These are phyloP conservation scores for Drosophila cracens DNA, from an alignment of 2,888 invertebrate genomes.

Conservation along the genomic window DNA sequence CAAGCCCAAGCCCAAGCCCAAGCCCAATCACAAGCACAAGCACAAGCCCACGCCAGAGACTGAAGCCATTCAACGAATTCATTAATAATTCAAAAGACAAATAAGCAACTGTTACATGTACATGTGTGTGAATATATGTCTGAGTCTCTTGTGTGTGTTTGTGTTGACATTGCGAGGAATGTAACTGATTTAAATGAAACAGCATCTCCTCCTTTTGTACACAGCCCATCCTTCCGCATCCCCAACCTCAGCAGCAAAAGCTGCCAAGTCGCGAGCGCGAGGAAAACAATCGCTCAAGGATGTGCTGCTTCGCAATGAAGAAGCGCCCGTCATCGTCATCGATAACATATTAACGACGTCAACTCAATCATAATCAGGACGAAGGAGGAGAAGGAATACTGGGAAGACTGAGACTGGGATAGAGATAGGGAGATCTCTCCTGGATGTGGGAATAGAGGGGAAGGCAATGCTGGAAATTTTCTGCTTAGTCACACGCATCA, in stretches of 20 bases:
- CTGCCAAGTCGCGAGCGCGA: slow-evolving; percentile 20
- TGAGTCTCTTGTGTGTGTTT: slow-evolving; percentile 28
- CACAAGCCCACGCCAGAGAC: slow-evolving; percentile 5
- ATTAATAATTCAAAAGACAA: slow-evolving; percentile 84
- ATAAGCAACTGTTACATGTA: slow-evolving; percentile 62
- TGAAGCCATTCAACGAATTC: slow-evolving; percentile 67
- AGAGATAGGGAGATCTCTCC: slow-evolving; percentile 21
- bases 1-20: neutral
- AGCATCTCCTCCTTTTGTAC: slow-evolving; percentile 28
- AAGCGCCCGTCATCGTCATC: slow-evolving; percentile 38
- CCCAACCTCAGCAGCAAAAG: neutral
- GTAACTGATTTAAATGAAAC: slow-evolving; percentile 74
- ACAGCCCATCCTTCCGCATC: neutral
- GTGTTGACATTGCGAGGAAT: slow-evolving; percentile 54
- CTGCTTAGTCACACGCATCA: slow-evolving; percentile 68
- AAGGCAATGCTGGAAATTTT: slow-evolving; percentile 50
- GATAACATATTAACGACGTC: slow-evolving; percentile 80
- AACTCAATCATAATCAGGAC: slow-evolving; percentile 78
- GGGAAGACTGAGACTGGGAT: neutral
- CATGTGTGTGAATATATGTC: slow-evolving; percentile 16
- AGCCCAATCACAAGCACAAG: slow-evolving; percentile 3
- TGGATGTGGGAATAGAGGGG: slow-evolving; percentile 15
- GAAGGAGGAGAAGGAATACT: neutral
- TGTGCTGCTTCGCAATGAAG: neutral
- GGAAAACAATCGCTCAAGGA: slow-evolving; percentile 11